Evolutionary conservation across 2,888 invertebrate genomes (phyloP).

Genomic region (Sminthurinus aureus): DNA sequence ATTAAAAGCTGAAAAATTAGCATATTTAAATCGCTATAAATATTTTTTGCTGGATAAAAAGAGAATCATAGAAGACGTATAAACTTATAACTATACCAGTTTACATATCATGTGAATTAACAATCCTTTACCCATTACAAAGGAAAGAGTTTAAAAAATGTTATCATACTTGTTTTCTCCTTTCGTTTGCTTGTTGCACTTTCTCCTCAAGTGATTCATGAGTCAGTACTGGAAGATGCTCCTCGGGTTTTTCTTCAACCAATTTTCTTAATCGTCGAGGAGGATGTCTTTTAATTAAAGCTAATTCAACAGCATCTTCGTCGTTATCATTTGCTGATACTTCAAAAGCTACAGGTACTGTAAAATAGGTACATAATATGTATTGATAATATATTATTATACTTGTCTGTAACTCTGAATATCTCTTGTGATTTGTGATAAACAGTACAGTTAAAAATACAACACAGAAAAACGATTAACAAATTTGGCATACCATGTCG

Average conservation of each 20-base stretch:
- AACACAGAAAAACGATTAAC: not conserved
- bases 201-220: slow-evolving; percentile 58
- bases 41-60: too few species aligned
- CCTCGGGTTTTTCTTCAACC: slow-evolving; percentile 52
- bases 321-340: slow-evolving; percentile 56
- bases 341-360: slow-evolving; percentile 59
- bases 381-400: not conserved
- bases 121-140: too few species aligned
- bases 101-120: too few species aligned
- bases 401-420: not conserved
- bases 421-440: not conserved
- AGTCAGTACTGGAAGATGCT: slow-evolving; percentile 45
- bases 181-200: slow-evolving; percentile 58
- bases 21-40: too few species aligned
- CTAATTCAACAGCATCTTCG: slow-evolving; percentile 22
- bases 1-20: too few species aligned
- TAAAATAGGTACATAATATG: not conserved
- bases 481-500: slow-evolving; percentile 36
- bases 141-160: slow-evolving; percentile 1
- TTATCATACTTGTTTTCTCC: slow-evolving; percentile 54
- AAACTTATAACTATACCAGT: too few species aligned
- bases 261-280: slow-evolving; percentile 54
- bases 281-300: slow-evolving; percentile 57
- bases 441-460: not conserved
- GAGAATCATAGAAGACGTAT: too few species aligned